Percentiles rank a stretch among this genome's conserved stretches.
phyloP scores from a whole-genome alignment of 2,888 invertebrate species.

The Alloscopus bannaensis region DNA sequence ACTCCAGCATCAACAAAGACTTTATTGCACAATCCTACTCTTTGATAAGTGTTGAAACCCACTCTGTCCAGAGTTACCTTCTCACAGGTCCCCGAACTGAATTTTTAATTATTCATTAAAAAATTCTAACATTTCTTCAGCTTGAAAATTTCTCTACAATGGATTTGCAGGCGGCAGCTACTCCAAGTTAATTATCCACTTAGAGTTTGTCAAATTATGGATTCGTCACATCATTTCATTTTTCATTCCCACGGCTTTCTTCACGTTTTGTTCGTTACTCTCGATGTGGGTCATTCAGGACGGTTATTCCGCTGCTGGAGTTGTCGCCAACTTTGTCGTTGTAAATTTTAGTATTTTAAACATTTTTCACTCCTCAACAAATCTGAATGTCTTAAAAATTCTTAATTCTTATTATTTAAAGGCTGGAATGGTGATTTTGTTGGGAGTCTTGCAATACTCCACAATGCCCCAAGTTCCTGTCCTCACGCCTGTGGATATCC shows the following conservation, averaged over 20 bases:
- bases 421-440: constrained; percentile 22
- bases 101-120: too few relatives aligned
- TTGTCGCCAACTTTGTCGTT: constrained; percentile 21
- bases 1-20: background rate
- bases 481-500: constrained; percentile 60
- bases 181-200: constrained; percentile 28
- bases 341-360: constrained; percentile 19
- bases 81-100: too few relatives aligned
- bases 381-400: constrained; percentile 8
- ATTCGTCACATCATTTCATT: constrained; percentile 30
- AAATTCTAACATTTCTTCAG: background rate
- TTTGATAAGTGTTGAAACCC: constrained; percentile 24
- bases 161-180: constrained; percentile 40
- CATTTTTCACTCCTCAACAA: background rate
- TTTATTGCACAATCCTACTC: constrained; percentile 20
- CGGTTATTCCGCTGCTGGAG: constrained; percentile 11
- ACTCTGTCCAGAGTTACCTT: constrained; percentile 26
- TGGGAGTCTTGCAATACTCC: constrained; percentile 26
- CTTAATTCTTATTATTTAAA: too few relatives aligned
- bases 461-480: constrained; percentile 40
- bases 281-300: constrained; percentile 21
- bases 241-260: constrained; percentile 33
- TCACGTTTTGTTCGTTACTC: constrained; percentile 2
- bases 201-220: constrained; percentile 39
- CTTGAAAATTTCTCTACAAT: background rate